Base-by-base conservation (phyloP, 64 coral and sea anemone species). In the Montipora capricornis region DNA sequence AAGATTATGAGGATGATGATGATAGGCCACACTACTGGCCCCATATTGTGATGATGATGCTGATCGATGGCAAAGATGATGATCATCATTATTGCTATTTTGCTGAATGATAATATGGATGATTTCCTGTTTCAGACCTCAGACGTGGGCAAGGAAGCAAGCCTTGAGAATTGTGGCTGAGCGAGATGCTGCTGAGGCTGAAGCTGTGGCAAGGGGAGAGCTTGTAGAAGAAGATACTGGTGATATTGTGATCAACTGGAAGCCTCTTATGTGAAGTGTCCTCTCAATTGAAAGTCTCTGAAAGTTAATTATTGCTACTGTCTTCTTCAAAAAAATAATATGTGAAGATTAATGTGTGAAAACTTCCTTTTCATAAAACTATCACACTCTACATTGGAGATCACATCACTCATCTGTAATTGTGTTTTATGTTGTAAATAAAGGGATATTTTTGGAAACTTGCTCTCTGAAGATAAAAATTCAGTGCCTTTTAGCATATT, bases 71-170 rank as follows among this genome's bases (percentile, higher is more conserved):
- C 37, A 37, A 37, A 37, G 37, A 37, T 37, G 0, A 37, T 37
- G 37, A 37, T 37, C 37, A 37, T 37, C 29, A 37, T 37, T 37
- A 37, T 37, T 0, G 37, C 37, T 37, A 37, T 37, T 37, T 37
- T 37, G 37, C 37, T 37, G 37, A 37, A 37, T 1, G 37, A 37
- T 37, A 37, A 37, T 37, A 37, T 37, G 0, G 37, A 37, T 37
- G 46, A 7, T 87, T 17, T 5, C 4, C 48, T 59, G 6, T 92
- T 88, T 44, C 49, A 97, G 96, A 88, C 96, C 96, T 53, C 82
- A 98, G 82, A 91, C 83, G 1, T 98, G 96, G 96, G 96, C 96
- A 3, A 91, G 89, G 71, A 64, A 95, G 69, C 89, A 98, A 82
- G 96, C 96, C 6, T 44, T 95, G 47, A 73, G 77, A 71, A 94